Conservation (phyloP, 2,113 vertebrate species). For the Aegotheles bennettii region DNA sequence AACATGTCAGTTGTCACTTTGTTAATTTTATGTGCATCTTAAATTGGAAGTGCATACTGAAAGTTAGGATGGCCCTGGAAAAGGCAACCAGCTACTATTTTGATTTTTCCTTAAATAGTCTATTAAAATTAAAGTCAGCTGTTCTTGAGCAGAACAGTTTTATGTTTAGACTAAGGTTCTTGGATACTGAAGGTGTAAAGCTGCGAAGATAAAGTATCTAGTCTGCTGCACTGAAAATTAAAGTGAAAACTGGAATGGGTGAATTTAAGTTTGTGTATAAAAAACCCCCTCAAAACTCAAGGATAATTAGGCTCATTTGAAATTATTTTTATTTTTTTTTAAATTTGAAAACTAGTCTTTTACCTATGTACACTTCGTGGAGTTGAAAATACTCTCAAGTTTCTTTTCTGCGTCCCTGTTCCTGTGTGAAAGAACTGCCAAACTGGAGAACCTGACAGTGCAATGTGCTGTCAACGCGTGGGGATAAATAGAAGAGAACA, state of each 20-base stretch:
- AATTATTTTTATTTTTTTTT: not conserved
- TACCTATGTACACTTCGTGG: not conserved
- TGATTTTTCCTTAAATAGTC: not conserved
- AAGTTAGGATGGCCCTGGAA: not conserved
- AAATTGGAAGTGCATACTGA: not conserved
- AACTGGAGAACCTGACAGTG: not conserved
- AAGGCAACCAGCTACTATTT: not conserved
- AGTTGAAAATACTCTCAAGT: not conserved
- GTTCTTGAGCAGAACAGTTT: not conserved
- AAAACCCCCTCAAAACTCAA: not conserved
- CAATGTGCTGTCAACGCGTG: slow-evolving; percentile 23
- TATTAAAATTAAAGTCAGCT: not conserved
- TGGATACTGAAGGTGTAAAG: not conserved
- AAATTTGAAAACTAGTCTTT: not conserved
- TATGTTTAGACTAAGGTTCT: not conserved
- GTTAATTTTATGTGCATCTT: not conserved
- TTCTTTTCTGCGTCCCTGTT: not conserved
- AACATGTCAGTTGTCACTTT: not conserved
- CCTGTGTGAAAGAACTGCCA: not conserved
- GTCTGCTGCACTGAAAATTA: not conserved
- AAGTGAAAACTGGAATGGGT: not conserved
- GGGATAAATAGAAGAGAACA: slow-evolving; percentile 45
- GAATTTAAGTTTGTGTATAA: not conserved
- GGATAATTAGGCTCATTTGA: not conserved
- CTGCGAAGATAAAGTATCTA: not conserved